Evolutionary conservation across 2,797 vertebrate genomes (phyloP).

Genomic region (Gephyroberyx darwinii): DNA sequence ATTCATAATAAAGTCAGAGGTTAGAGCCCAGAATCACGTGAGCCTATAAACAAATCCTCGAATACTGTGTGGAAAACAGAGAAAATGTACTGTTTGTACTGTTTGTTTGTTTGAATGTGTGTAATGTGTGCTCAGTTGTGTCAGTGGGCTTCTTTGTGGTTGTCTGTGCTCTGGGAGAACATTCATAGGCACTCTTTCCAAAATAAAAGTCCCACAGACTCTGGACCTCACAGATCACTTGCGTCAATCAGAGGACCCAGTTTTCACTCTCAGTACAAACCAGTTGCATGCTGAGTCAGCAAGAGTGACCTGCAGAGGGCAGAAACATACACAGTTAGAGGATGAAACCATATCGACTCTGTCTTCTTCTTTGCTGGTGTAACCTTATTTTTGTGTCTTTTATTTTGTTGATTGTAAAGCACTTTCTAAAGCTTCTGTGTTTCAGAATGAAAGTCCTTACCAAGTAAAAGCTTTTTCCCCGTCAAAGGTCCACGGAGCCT

Average conservation of each 20-base stretch:
- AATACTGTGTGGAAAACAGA: slow-evolving; percentile 23
- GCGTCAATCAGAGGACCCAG: slow-evolving; percentile 31
- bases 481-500: slow-evolving; percentile 25
- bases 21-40: slow-evolving; percentile 22
- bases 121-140: slow-evolving; percentile 7
- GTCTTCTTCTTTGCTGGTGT: too few relatives aligned
- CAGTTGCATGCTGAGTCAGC: slow-evolving; percentile 63
- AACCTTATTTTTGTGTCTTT: too few relatives aligned
- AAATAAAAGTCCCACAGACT: slow-evolving; percentile 32
- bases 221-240: slow-evolving; percentile 34
- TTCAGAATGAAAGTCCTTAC: slow-evolving; percentile 47
- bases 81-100: slow-evolving; percentile 5
- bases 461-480: slow-evolving; percentile 52
- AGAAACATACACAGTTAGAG: slow-evolving; percentile 33
- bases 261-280: slow-evolving; percentile 48
- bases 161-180: slow-evolving; percentile 10
- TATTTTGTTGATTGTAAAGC: background rate
- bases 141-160: slow-evolving; percentile 10
- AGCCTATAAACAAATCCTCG: background rate
- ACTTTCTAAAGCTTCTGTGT: too few relatives aligned
- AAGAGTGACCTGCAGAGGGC: slow-evolving; percentile 70
- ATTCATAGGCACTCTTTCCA: slow-evolving; percentile 68
- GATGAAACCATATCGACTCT: background rate
- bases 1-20: slow-evolving; percentile 6
- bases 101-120: slow-evolving; percentile 24